Conservation (phyloP, 1,140 invertebrate genomes). For the Drosophila mojavensis region DNA sequence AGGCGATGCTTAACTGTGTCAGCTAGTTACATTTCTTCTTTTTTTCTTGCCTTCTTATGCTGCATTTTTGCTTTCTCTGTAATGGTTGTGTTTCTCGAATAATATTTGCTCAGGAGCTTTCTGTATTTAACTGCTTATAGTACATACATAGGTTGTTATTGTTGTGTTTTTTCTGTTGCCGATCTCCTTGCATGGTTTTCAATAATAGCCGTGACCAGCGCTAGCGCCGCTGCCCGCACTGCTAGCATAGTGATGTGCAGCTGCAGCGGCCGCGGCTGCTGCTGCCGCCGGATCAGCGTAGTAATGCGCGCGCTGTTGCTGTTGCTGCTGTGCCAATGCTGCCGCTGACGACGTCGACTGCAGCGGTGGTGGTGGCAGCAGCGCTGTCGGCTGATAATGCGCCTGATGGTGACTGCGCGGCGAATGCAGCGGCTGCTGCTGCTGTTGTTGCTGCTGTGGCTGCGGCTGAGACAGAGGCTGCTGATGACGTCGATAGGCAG, state of each 20-base stretch:
- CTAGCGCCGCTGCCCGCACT: conserved; percentile 14
- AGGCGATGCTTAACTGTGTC: conserved; percentile 8
- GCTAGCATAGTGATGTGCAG: conserved; percentile 39
- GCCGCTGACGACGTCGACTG: conserved; percentile 39
- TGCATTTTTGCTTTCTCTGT: not conserved
- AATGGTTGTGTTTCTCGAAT: no score
- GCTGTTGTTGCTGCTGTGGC: conserved; percentile 41
- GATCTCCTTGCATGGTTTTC: not conserved
- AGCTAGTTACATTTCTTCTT: conserved; percentile 9
- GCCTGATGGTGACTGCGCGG: conserved; percentile 41
- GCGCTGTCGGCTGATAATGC: conserved; percentile 43
- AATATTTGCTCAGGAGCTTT: no score
- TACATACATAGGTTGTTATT: conserved; percentile 18
- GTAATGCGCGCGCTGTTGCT: conserved; percentile 13
- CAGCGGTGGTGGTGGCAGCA: conserved; percentile 52
- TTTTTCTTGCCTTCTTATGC: not conserved
- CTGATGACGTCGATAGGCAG: conserved; percentile 33
- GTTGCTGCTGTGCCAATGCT: conserved; percentile 33
- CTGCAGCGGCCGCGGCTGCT: conserved; percentile 25
- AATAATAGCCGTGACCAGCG: conserved; percentile 46
- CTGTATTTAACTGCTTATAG: conserved; percentile 1
- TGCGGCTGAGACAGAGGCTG: conserved; percentile 21
- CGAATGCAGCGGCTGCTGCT: conserved; percentile 20
- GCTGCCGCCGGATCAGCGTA: conserved; percentile 39
- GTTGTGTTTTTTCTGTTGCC: not conserved